Evolutionary conservation across 2,113 vertebrate genomes (phyloP).

Genomic region (Lepisosteus osseus): DNA sequence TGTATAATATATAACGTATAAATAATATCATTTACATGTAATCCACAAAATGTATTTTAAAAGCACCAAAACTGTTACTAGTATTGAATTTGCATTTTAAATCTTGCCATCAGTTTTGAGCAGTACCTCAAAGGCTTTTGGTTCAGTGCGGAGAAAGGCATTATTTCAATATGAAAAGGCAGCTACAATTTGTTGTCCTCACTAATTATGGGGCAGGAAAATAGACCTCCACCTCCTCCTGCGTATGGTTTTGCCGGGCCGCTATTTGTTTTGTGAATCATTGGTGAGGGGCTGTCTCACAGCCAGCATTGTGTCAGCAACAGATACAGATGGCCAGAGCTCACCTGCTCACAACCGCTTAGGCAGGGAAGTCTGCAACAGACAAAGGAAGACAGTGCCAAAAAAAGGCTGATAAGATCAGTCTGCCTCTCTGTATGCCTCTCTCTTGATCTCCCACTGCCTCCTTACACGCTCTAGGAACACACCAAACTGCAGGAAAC

Average conservation of each 20-base stretch:
- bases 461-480: neutral
- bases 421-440: neutral
- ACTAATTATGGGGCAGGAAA: neutral
- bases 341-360: neutral
- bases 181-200: neutral
- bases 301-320: neutral
- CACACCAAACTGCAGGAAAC: neutral
- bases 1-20: no score
- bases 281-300: neutral
- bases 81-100: neutral
- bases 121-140: neutral
- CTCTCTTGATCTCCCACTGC: neutral
- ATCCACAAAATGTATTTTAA: neutral
- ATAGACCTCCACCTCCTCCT: neutral
- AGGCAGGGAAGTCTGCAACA: neutral
- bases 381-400: neutral
- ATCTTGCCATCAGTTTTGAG: neutral
- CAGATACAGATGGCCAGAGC: neutral
- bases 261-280: neutral
- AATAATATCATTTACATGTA: neutral
- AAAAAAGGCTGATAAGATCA: neutral
- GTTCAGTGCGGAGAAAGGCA: neutral
- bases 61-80: neutral
- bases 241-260: neutral
- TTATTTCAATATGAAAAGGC: neutral